A percentile compares a stretch with the other conserved stretches of the same genome.
Evolutionary conservation across 2,888 invertebrate genomes (phyloP).

Genomic region (Thereva unica): DNA sequence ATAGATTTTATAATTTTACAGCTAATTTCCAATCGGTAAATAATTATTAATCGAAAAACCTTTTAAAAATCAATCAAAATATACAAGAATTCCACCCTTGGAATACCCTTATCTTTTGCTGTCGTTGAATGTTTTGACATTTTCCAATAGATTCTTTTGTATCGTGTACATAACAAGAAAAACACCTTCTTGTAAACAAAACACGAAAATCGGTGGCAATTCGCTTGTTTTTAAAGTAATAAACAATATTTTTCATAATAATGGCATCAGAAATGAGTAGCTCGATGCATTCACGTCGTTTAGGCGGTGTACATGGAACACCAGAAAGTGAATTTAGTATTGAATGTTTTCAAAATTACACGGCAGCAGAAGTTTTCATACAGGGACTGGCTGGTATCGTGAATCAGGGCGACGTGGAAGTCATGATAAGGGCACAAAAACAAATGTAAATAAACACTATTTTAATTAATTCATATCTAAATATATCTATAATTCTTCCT

Average conservation of each 20-base stretch:
- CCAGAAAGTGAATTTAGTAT: constrained; percentile 63
- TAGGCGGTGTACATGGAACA: constrained; percentile 45
- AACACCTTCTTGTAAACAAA: background rate
- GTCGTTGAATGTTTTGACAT: no score
- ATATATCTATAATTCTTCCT: constrained; percentile 47
- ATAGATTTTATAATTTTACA: background rate
- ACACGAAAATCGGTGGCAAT: background rate
- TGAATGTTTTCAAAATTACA: constrained; percentile 87
- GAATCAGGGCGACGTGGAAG: constrained; percentile 87
- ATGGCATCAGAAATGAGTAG: constrained; percentile 48
- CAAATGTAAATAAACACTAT: constrained; percentile 76
- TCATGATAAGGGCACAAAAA: constrained; percentile 87
- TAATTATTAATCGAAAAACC: no score
- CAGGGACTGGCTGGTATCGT: constrained; percentile 90
- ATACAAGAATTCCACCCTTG: no score
- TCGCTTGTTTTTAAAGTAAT: background rate
- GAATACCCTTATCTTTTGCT: no score
- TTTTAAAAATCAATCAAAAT: no score
- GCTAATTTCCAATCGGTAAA: no score
- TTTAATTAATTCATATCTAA: background rate
- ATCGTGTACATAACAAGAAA: no score
- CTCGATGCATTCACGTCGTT: constrained; percentile 46
- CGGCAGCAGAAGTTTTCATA: constrained; percentile 90
- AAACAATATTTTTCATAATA: background rate
- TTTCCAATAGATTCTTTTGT: no score